A percentile compares a stretch with the other conserved stretches of the same genome.
phyloP scores from a whole-genome alignment of 2,113 vertebrate species.

The Larimichthys polyactis region DNA sequence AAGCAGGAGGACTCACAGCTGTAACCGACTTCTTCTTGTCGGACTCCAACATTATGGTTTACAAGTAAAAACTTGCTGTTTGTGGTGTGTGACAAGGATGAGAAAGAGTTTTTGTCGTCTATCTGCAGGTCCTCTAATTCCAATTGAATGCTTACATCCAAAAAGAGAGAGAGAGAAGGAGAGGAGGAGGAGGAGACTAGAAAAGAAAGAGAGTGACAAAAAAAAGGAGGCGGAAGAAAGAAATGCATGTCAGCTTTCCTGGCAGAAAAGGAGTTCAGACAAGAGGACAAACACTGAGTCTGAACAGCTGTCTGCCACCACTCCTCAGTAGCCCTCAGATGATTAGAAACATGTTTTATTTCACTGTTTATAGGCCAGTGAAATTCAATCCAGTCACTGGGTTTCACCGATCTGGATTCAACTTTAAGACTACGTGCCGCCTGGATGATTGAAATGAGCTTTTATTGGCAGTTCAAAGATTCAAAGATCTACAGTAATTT shows the following conservation, averaged over 20 bases:
- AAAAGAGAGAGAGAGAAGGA: neutral
- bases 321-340: slow-evolving; percentile 28
- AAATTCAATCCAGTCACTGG: neutral
- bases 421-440: neutral
- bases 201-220: slow-evolving; percentile 12
- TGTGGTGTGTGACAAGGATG: neutral
- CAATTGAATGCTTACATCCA: neutral
- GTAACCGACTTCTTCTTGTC: neutral
- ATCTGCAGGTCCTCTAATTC: slow-evolving; percentile 5
- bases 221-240: slow-evolving; percentile 8
- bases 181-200: neutral
- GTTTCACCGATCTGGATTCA: neutral
- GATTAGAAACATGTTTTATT: slow-evolving; percentile 47
- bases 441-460: neutral
- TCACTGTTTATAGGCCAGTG: neutral
- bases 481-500: neutral
- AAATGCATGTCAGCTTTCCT: slow-evolving; percentile 60
- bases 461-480: slow-evolving; percentile 2
- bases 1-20: slow-evolving; percentile 33
- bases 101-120: neutral
- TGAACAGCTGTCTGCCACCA: slow-evolving; percentile 57
- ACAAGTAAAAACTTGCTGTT: slow-evolving; percentile 11
- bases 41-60: neutral
- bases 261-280: slow-evolving; percentile 57
- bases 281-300: slow-evolving; percentile 56